phyloP scores from a whole-genome alignment of 2,113 vertebrate genomes.

The Tamias sibiricus region DNA sequence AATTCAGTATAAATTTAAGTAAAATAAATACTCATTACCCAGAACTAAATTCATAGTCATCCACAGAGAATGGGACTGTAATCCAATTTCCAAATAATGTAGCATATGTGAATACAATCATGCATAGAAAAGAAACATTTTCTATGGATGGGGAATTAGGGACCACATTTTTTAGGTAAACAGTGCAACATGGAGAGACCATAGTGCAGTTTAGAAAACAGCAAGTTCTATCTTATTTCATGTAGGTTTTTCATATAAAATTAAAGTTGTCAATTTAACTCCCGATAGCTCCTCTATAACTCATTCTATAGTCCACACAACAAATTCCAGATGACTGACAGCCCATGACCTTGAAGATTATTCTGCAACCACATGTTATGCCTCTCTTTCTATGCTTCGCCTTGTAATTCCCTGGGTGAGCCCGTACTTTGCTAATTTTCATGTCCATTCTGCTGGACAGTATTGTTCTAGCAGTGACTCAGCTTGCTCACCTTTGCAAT shows the following conservation, averaged over 20 bases:
- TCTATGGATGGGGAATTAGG: background rate
- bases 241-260: background rate
- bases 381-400: background rate
- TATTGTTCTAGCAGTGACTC: background rate
- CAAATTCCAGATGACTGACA: background rate
- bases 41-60: constrained; percentile 59
- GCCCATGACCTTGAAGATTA: background rate
- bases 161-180: constrained; percentile 60
- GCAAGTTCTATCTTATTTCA: background rate
- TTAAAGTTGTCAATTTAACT: background rate
- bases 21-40: constrained; percentile 46
- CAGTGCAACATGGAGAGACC: background rate
- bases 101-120: background rate
- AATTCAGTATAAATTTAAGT: constrained; percentile 51
- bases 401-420: background rate
- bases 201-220: background rate
- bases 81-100: constrained; percentile 45
- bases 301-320: background rate
- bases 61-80: constrained; percentile 23
- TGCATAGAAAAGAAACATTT: constrained; percentile 17
- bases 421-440: background rate
- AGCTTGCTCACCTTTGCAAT: background rate
- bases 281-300: background rate
- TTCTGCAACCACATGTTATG: background rate
- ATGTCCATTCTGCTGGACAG: background rate